Conservation (phyloP, 2,113 vertebrate genomes). For the Colius striatus region DNA sequence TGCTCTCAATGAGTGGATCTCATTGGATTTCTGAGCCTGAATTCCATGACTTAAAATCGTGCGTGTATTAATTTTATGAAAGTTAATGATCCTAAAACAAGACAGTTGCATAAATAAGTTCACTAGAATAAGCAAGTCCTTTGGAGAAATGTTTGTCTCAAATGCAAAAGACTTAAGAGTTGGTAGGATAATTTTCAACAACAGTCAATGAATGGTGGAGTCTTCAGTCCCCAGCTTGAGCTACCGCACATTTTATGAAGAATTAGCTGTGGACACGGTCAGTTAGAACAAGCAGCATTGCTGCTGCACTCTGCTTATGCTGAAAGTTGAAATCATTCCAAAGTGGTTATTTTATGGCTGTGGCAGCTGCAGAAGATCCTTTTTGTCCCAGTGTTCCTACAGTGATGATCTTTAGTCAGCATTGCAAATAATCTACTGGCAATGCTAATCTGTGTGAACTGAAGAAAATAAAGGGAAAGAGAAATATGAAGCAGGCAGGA, state of each 20-base stretch:
- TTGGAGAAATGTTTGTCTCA: not conserved
- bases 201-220: not conserved
- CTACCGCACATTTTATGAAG: not conserved
- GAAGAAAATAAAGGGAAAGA: not conserved
- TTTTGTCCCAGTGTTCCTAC: not conserved
- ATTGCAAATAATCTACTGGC: not conserved
- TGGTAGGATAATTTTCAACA: not conserved
- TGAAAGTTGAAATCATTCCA: not conserved
- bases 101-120: not conserved
- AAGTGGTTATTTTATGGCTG: not conserved
- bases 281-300: not conserved
- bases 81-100: not conserved
- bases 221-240: not conserved
- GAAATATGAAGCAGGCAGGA: not conserved
- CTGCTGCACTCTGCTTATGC: not conserved
- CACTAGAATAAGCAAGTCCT: not conserved
- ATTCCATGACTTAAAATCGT: not conserved
- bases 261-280: not conserved
- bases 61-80: not conserved
- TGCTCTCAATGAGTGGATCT: not conserved
- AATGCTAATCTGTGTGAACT: not conserved
- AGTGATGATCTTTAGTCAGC: not conserved
- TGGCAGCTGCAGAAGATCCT: not conserved
- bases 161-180: not conserved
- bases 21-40: not conserved